Percentiles rank a stretch among this genome's conserved stretches.
Evolutionary conservation across 2,113 vertebrate species (phyloP).

Genomic region (Anolis sagrei): DNA sequence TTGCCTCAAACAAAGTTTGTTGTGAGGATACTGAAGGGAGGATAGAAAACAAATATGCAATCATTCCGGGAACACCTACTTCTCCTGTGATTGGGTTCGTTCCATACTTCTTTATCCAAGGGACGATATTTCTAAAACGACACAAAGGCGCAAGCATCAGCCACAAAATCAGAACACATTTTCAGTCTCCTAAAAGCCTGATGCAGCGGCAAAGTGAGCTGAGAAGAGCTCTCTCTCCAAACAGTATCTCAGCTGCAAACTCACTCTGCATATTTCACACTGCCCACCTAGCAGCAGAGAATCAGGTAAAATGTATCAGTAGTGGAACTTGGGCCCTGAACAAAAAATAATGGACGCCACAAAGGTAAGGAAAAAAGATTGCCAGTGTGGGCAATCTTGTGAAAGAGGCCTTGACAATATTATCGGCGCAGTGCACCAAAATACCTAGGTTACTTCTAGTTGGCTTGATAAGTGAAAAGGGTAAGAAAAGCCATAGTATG

Average conservation of each 20-base stretch:
- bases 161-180: neutral
- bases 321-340: neutral
- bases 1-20: neutral
- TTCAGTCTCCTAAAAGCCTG: neutral
- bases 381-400: too few relatives aligned
- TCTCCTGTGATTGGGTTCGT: slow-evolving; percentile 94
- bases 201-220: neutral
- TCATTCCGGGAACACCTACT: slow-evolving; percentile 72
- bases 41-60: neutral
- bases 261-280: neutral
- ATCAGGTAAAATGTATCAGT: neutral
- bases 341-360: neutral
- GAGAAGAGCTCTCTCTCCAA: too few relatives aligned
- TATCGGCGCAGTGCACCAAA: neutral
- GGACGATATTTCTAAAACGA: slow-evolving; percentile 90
- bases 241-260: neutral
- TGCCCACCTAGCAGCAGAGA: neutral
- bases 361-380: neutral
- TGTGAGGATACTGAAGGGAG: neutral
- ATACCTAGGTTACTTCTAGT: neutral
- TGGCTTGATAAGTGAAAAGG: too few relatives aligned
- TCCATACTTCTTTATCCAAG: slow-evolving; percentile 97
- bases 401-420: too few relatives aligned
- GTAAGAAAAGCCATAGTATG: neutral
- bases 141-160: neutral